Evolutionary conservation across 2,113 vertebrate species (phyloP).

Genomic region (Heptranchias perlo): DNA sequence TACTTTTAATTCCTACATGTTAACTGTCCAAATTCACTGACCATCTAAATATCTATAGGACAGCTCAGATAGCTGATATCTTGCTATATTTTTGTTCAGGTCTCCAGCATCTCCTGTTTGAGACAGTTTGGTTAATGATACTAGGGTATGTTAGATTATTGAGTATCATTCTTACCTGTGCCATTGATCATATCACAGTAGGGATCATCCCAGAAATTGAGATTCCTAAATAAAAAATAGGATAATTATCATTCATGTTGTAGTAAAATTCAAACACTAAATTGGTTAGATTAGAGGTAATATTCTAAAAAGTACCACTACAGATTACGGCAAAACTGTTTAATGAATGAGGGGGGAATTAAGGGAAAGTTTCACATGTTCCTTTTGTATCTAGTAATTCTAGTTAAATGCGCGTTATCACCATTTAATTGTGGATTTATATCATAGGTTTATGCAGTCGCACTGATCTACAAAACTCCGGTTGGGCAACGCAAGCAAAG

Average conservation of each 20-base stretch:
- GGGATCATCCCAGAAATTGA: constrained; percentile 66
- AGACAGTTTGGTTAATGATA: not conserved
- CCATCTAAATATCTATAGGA: not conserved
- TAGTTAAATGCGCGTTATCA: not conserved
- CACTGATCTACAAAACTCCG: not conserved
- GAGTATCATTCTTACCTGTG: constrained; percentile 65
- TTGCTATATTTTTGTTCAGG: not conserved
- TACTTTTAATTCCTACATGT: not conserved
- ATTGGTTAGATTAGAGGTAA: not conserved
- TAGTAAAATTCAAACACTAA: not conserved
- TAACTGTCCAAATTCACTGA: not conserved
- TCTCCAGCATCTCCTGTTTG: not conserved
- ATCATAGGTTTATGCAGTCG: not conserved
- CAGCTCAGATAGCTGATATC: not conserved
- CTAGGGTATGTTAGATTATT: not conserved
- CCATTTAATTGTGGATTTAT: not conserved
- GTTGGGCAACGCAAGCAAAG: not conserved
- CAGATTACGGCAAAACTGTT: not conserved
- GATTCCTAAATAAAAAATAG: constrained; percentile 59
- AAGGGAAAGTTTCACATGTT: too few species aligned
- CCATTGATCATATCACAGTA: constrained; percentile 89
- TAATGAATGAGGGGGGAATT: not conserved
- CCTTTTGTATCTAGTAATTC: not conserved
- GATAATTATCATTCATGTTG: not conserved
- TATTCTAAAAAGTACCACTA: not conserved